Evolutionary conservation across 2,888 invertebrate genomes (phyloP).

Genomic region (Caenorhabditis doughertyi): DNA sequence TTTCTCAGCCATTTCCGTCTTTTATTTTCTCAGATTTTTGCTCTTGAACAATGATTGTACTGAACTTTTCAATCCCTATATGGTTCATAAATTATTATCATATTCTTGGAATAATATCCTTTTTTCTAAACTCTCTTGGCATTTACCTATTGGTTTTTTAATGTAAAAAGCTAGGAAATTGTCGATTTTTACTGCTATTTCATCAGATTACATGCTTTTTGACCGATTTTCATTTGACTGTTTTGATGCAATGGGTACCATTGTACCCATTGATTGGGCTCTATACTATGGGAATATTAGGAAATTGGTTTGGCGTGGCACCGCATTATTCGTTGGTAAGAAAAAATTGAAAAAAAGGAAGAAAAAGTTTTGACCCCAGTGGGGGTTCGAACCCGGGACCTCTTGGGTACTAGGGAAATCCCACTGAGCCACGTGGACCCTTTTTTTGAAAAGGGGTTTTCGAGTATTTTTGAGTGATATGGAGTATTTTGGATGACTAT

Average conservation of each 20-base stretch:
- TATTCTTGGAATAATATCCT: not conserved
- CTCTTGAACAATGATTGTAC: too few species aligned
- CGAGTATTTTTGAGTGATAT: too few species aligned
- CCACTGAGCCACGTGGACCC: too few species aligned
- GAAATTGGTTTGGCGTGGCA: not conserved
- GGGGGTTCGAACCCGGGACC: too few species aligned
- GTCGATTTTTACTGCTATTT: not conserved
- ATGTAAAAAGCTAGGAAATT: not conserved
- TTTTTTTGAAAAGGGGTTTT: too few species aligned
- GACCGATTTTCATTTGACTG: conserved; percentile 5
- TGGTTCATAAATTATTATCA: conserved; percentile 1
- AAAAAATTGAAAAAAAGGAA: too few species aligned
- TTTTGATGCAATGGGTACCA: conserved; percentile 3
- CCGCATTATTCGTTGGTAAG: not conserved
- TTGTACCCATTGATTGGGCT: not conserved
- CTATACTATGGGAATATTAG: not conserved
- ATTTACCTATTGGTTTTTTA: not conserved
- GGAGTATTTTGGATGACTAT: too few species aligned
- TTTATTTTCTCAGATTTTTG: not conserved
- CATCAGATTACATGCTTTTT: not conserved
- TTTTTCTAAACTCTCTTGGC: not conserved
- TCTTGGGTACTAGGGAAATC: too few species aligned
- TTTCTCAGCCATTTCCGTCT: not conserved
- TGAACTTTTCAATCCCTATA: not conserved
- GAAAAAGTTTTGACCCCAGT: too few species aligned